A percentile compares a stretch with the other conserved stretches of the same genome.
Evolutionary conservation across 1,140 invertebrate species (phyloP).

Genomic region (Ceratina calcarata): DNA sequence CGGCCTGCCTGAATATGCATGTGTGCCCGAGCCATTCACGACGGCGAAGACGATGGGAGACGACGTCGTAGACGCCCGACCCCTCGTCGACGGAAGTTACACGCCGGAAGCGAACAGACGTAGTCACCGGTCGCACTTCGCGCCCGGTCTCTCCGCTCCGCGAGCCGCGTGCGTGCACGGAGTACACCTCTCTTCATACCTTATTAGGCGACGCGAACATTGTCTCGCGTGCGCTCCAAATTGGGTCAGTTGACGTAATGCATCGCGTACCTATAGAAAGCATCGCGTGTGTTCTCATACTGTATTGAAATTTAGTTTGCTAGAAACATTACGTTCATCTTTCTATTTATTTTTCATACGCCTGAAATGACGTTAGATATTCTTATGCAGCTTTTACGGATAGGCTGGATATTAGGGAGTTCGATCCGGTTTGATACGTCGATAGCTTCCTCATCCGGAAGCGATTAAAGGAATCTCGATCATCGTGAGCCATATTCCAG

Average conservation of each 20-base stretch:
- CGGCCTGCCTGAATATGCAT: constrained; percentile 67
- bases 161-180: constrained; percentile 44
- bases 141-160: constrained; percentile 29
- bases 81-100: background rate
- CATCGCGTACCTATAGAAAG: constrained; percentile 45
- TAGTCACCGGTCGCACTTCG: constrained; percentile 35
- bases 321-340: background rate
- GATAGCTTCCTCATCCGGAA: no score
- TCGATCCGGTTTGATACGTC: no score
- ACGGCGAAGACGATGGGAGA: constrained; percentile 30
- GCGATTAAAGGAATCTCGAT: no score
- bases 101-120: constrained; percentile 33
- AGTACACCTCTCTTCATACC: constrained; percentile 67
- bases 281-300: constrained; percentile 2
- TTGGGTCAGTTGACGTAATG: constrained; percentile 70
- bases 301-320: background rate
- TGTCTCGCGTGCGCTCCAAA: constrained; percentile 68
- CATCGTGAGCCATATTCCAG: no score
- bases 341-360: no score
- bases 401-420: no score
- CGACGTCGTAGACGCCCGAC: constrained; percentile 19
- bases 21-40: constrained; percentile 44
- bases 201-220: constrained; percentile 69
- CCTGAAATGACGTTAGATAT: no score
- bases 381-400: no score